Evolutionary conservation across 2,888 invertebrate genomes (phyloP), one percentile per base, ranked within the genome.

Genomic region (Orthosia cruda): DNA sequence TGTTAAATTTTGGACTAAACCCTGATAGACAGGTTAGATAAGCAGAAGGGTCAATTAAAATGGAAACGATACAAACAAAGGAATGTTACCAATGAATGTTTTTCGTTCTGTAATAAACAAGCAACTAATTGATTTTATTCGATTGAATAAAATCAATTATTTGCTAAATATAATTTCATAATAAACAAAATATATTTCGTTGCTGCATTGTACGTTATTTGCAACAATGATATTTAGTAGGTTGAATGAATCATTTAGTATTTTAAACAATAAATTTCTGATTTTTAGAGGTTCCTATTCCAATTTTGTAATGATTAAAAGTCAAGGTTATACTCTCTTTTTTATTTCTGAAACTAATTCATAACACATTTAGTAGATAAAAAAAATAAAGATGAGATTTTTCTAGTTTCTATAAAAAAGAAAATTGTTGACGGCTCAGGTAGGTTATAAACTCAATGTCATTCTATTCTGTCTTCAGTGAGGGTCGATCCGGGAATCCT

Each of bases 401-500:
- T 16, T 20, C 12, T 40, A 11, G 18, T 20, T 40, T 32, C 40
- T 20, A 16, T 23, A 18, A 15, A 18, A 23, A n/a, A 5, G 4
- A 1, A 54, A 12, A 7, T 16, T 59, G 5, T 23, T 5, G 1
- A 11, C 3, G 68, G 11, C 5, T 45, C 20, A 20, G 47, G 18
- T 32, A 45, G 13, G 7, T 54, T n/a, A 52, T 18, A 54, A 18
- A 77, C 7, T 18, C 3, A n/a, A n/a, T 12, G 32, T 77, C n/a
- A 18, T 52, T 55, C 47, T 47, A 20, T 83, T 65, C 90, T n/a
- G 77, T 86, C 32, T 89, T 89, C 70, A 87, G 83, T n/a, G 87
- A 68, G 40, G 90, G 88, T 9, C 87, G 80, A 1, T 69, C 68
- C 26, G 92, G 93, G 1, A 92, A 91, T 63, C 90, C 88, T 4